phyloP scores from a whole-genome alignment of 2,888 invertebrate genomes.

The Yponomeuta malinellus region DNA sequence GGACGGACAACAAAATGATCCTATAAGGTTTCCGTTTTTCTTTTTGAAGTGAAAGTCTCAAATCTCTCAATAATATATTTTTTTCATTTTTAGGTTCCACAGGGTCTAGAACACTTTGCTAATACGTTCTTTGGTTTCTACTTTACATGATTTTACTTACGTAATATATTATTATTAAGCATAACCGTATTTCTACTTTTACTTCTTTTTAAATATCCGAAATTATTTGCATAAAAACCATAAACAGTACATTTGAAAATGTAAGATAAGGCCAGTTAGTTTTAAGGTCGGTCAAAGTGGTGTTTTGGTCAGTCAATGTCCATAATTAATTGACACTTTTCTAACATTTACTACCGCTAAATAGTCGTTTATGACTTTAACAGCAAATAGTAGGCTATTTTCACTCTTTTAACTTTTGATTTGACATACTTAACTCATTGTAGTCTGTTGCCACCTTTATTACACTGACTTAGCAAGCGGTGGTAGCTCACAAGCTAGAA shows the following conservation, averaged over 20 bases:
- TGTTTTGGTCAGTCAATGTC: neutral
- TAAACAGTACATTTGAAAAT: neutral
- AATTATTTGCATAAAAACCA: neutral
- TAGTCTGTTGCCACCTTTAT: neutral
- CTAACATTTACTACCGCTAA: neutral
- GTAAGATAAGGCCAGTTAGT: too few relatives aligned
- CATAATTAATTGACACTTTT: neutral
- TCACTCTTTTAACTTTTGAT: neutral
- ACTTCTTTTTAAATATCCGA: neutral
- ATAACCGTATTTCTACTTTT: too few relatives aligned
- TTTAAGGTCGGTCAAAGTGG: neutral
- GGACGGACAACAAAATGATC: too few relatives aligned
- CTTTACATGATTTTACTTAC: too few relatives aligned
- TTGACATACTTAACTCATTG: neutral
- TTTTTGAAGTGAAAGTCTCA: too few relatives aligned
- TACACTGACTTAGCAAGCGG: neutral
- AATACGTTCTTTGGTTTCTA: too few relatives aligned
- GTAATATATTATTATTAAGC: too few relatives aligned
- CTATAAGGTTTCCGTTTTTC: too few relatives aligned
- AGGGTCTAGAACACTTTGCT: too few relatives aligned
- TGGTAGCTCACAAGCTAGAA: too few relatives aligned
- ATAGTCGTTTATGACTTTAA: neutral
- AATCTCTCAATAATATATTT: too few relatives aligned
- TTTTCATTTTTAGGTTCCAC: too few relatives aligned
- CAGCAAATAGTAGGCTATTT: neutral